A percentile compares a stretch with the other conserved stretches of the same genome.
Conservation (phyloP, 2,797 vertebrate genomes). For the Onychomys torridus region DNA sequence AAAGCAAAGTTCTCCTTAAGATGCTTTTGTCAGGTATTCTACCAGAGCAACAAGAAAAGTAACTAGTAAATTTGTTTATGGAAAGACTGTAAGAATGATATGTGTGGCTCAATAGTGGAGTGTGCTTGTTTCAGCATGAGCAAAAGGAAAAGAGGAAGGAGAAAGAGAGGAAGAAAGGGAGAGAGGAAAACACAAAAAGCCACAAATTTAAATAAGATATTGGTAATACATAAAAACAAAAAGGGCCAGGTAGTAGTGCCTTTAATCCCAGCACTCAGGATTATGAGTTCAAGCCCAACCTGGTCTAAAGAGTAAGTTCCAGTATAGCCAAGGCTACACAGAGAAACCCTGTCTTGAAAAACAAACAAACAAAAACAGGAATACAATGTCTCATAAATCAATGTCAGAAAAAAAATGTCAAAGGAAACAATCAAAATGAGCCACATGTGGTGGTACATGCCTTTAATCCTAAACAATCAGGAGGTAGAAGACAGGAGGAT, state of each 20-base stretch:
- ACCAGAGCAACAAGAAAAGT: not conserved
- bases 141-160: not conserved
- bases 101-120: not conserved
- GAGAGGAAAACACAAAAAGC: not conserved
- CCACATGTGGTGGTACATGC: not conserved
- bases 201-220: constrained; percentile 47
- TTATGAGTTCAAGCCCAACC: not conserved
- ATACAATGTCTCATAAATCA: constrained; percentile 3
- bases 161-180: rapidly evolving
- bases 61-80: not conserved
- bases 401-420: not conserved
- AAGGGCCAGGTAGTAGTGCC: not conserved
- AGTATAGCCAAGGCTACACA: not conserved
- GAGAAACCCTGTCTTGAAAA: not conserved
- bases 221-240: constrained; percentile 46
- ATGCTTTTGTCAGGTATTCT: not conserved
- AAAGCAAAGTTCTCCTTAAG: not conserved
- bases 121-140: not conserved
- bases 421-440: not conserved
- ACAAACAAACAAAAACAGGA: not conserved
- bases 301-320: not conserved
- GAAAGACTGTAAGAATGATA: not conserved
- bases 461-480: not conserved
- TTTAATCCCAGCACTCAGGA: not conserved
- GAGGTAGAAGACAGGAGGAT: not conserved